Conservation (phyloP, 2,113 vertebrate genomes). For the Chelonoidis abingdonii region DNA sequence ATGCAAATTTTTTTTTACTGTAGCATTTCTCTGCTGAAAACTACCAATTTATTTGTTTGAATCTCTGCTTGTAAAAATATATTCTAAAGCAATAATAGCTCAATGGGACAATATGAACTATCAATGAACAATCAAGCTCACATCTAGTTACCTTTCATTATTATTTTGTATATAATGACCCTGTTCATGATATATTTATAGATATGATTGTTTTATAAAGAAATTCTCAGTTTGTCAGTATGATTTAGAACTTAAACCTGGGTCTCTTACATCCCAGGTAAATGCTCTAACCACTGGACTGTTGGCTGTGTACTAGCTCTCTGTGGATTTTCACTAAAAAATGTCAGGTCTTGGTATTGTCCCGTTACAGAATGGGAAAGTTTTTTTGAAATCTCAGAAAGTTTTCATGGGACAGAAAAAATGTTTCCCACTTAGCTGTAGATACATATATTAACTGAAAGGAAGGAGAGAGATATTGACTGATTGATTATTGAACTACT, state of each 20-base stretch:
- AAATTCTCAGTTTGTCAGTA: background rate
- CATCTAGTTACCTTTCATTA: conserved; percentile 17
- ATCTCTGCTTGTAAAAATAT: conserved; percentile 59
- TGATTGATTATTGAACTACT: background rate
- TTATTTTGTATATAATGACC: conserved; percentile 9
- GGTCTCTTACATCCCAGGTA: background rate
- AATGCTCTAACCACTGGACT: background rate
- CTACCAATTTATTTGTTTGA: conserved; percentile 68
- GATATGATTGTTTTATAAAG: background rate
- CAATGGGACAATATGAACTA: conserved; percentile 31
- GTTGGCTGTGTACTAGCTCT: background rate
- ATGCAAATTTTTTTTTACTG: conserved; percentile 69
- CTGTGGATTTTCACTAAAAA: background rate
- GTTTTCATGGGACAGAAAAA: background rate
- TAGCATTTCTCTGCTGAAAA: conserved; percentile 64
- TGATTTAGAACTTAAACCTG: background rate
- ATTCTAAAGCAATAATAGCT: conserved; percentile 50
- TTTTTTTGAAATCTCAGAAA: background rate
- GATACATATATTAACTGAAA: background rate
- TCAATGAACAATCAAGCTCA: conserved; percentile 19
- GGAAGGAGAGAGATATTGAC: background rate
- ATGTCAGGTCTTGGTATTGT: background rate
- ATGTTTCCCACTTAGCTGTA: background rate
- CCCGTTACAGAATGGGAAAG: background rate
- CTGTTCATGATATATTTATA: conserved; percentile 31